phyloP scores from a whole-genome alignment of 2,113 vertebrate genomes.

The Clarias macrocephalus region DNA sequence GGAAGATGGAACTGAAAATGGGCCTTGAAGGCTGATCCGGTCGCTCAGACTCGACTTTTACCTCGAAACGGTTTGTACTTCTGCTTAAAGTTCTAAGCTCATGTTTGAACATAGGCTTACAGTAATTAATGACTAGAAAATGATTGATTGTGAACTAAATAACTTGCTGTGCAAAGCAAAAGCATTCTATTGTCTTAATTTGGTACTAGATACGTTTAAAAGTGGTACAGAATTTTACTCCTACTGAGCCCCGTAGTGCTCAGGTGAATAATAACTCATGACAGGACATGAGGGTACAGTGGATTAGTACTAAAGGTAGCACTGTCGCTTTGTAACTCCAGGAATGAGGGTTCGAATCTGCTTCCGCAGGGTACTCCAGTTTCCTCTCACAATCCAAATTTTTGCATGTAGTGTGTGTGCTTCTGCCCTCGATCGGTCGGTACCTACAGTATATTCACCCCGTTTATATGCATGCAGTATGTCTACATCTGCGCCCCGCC shows the following conservation, averaged over 20 bases:
- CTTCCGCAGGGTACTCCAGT: no score
- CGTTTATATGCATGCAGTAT: no score
- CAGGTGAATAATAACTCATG: not conserved
- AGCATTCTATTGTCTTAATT: not conserved
- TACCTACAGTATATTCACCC: no score
- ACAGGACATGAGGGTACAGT: not conserved
- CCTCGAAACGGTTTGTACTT: not conserved
- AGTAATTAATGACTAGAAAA: not conserved
- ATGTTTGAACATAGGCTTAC: not conserved
- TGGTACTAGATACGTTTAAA: not conserved
- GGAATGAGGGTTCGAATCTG: no score
- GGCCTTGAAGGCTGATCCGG: not conserved
- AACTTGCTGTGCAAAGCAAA: not conserved
- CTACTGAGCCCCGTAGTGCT: not conserved
- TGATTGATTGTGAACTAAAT: not conserved
- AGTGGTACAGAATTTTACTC: not conserved
- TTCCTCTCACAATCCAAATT: no score
- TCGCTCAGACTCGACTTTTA: not conserved
- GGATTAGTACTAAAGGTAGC: no score
- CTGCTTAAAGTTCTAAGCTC: not conserved
- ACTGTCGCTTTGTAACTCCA: no score
- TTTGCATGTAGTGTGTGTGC: no score
- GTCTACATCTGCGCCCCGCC: no score
- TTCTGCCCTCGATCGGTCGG: no score
- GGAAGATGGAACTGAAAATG: not conserved